Evolutionary conservation across 2,113 vertebrate species (phyloP).

Genomic region (Cavia aperea): DNA sequence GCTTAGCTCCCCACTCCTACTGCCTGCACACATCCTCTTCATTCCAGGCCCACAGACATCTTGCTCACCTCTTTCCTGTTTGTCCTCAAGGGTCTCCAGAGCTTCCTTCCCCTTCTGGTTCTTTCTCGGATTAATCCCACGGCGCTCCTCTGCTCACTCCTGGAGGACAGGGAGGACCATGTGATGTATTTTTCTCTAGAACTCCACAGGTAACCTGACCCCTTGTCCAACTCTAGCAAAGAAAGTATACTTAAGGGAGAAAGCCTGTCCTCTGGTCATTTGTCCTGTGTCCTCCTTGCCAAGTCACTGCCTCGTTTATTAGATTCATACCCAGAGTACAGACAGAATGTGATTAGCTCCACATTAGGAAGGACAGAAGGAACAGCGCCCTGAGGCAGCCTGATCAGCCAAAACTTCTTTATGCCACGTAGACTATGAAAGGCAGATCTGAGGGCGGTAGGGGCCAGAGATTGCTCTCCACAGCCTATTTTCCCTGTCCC

Average conservation of each 20-base stretch:
- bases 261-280: not conserved
- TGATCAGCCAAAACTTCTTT: not conserved
- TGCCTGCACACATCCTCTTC: too few relatives aligned
- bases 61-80: not conserved
- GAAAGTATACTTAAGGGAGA: not conserved
- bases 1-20: not conserved
- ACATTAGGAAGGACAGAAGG: constrained; percentile 9
- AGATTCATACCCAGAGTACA: constrained; percentile 27
- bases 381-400: not conserved
- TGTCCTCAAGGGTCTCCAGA: not conserved
- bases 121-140: not conserved
- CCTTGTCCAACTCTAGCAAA: not conserved
- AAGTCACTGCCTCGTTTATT: constrained; percentile 45
- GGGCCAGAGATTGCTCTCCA: not conserved
- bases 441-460: not conserved
- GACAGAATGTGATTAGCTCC: constrained; percentile 61
- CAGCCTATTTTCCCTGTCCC: not conserved
- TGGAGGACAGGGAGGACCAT: rapidly evolving
- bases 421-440: rapidly evolving
- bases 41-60: not conserved
- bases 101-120: not conserved
- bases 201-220: not conserved
- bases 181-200: rapidly evolving
- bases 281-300: not conserved
- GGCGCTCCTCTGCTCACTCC: not conserved